Base-by-base conservation (phyloP, 2,113 vertebrate species). In the Otus sunia region DNA sequence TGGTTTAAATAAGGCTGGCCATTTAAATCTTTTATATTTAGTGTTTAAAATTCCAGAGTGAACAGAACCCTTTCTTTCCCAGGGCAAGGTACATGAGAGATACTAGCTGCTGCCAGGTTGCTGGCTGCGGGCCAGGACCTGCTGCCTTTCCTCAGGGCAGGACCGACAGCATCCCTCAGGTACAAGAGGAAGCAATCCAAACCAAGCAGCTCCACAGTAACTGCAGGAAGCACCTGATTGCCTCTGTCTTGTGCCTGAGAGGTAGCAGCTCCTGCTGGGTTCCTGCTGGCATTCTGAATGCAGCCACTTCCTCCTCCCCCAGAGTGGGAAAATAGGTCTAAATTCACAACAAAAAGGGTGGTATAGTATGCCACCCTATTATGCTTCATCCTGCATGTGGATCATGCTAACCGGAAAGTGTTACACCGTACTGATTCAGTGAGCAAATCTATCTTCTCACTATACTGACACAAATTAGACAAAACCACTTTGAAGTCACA, bases 171-270 rank as follows among this genome's bases (percentile, higher is more conserved):
- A 66, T 72, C 86, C 78, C 6, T 6, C 71, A 56, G 62, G 36
- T 25, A 30, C 2, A 1, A 60, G 66, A 68, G 90, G 82, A 90
- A 93, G 90, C 78, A 76, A 86, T 86, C 86, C 72, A 39, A 92
- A 64, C 12, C 58, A 25, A 85, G 85, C 81, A 91, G 56, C 73
- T 81, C 64, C 50, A 36, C 72, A 58, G 85, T 52, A 78, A 58
- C 88, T 64, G 81, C 88, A 60, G 88, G 86, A 92, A 76, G 67
- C 67, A 90, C 75, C 94, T 62, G 86, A 94, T 86, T 92, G 82
- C 75, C 69, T 84, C 77, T 37, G 4, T 67, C 94, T 78, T 62
- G 69, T 58, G 62, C 32, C 52, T 76, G 67, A 92, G 58, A 96
- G 64, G 78, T 75, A 83, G 82, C 71, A 80, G 47, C 63, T 91